A percentile compares a stretch with the other conserved stretches of the same genome.
These are phyloP conservation scores for Trinectes maculatus DNA, from an alignment of 2,113 vertebrate genomes.

Conservation along the genomic window DNA sequence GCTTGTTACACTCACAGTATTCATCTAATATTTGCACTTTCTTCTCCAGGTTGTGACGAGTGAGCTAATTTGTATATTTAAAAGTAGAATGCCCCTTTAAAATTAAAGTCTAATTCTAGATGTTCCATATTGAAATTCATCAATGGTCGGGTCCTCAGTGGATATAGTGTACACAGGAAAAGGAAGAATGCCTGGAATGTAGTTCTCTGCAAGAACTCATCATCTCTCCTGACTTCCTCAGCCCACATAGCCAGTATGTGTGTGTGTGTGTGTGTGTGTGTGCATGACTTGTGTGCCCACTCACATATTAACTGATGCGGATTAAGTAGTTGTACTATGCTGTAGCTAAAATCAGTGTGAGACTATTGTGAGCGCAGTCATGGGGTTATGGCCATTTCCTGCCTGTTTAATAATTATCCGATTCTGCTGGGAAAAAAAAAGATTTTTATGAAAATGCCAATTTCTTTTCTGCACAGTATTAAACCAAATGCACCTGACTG, in stretches of 20 bases:
- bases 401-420: slow-evolving; percentile 6
- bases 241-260: slow-evolving; percentile 41
- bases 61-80: neutral
- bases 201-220: slow-evolving; percentile 14
- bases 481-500: slow-evolving; percentile 2
- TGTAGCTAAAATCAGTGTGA: neutral
- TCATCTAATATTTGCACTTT: neutral
- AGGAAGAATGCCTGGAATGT: slow-evolving; percentile 2
- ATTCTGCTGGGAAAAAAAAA: slow-evolving; percentile 9
- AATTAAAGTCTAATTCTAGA: neutral
- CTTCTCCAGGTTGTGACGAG: neutral
- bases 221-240: slow-evolving; percentile 38
- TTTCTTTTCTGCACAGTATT: neutral
- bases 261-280: slow-evolving; percentile 44
- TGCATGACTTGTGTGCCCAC: slow-evolving; percentile 13
- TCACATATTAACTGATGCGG: slow-evolving; percentile 8
- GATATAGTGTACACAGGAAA: neutral
- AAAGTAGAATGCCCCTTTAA: neutral
- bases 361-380: slow-evolving; percentile 7
- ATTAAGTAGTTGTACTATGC: slow-evolving; percentile 2
- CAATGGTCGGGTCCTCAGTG: neutral
- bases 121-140: neutral
- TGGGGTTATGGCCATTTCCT: neutral
- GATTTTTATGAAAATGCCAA: neutral
- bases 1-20: neutral